Conservation (phyloP, 2,113 vertebrate genomes). For the Eurypyga helias region DNA sequence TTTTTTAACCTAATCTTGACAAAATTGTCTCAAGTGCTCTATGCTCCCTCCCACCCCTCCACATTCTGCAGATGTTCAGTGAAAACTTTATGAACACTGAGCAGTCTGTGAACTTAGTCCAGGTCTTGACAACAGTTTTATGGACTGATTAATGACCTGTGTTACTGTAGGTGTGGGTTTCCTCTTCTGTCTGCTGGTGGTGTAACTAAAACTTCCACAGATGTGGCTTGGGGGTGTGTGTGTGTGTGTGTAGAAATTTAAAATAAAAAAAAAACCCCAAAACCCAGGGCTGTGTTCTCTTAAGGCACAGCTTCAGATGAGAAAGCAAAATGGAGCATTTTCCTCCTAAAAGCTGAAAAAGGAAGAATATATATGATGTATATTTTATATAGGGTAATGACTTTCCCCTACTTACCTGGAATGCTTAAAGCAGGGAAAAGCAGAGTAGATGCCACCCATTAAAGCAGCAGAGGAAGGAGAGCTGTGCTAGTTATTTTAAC, state of each 20-base stretch:
- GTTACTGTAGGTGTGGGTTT: constrained; percentile 23
- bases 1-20: neutral
- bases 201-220: neutral
- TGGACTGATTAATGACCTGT: neutral
- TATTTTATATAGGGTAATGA: too few relatives aligned
- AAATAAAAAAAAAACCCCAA: neutral
- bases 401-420: neutral
- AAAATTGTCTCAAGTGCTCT: neutral
- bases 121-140: constrained; percentile 13
- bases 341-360: neutral
- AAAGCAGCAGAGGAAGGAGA: neutral
- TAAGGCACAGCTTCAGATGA: neutral
- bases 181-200: constrained; percentile 3
- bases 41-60: fast-evolving
- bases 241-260: too few relatives aligned
- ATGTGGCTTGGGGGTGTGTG: too few relatives aligned
- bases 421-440: neutral
- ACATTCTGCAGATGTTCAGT: neutral
- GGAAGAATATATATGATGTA: neutral
- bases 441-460: neutral
- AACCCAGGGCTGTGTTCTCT: neutral
- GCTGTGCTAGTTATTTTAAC: neutral
- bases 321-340: neutral
- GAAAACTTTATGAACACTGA: neutral
- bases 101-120: neutral